phyloP scores from a whole-genome alignment of 2,888 invertebrate species.

The Erannis defoliaria region DNA sequence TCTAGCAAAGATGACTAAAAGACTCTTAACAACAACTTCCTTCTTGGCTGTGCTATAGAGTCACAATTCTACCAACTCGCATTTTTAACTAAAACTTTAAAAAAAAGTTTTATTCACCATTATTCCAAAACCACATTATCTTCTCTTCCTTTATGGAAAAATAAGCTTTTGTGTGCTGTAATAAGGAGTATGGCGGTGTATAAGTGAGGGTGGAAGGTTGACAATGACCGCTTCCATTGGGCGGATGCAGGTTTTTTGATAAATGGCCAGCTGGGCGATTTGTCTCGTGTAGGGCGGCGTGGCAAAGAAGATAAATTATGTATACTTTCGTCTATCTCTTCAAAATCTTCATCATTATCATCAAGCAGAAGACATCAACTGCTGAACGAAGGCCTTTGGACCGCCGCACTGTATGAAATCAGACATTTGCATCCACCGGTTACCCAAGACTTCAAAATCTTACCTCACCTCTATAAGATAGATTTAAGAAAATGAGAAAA shows the following conservation, averaged over 20 bases:
- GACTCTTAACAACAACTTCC: no score
- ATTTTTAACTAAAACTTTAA: constrained; percentile 58
- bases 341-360: not conserved
- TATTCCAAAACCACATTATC: constrained; percentile 41
- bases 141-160: constrained; percentile 37
- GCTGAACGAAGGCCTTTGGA: no score
- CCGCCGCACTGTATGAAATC: no score
- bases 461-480: not conserved
- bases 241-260: constrained; percentile 86
- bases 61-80: constrained; percentile 46
- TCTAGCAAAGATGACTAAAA: no score
- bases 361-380: no score
- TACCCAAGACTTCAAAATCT: no score
- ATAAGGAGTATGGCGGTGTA: constrained; percentile 51
- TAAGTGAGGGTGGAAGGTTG: constrained; percentile 50
- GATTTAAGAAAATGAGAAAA: no score
- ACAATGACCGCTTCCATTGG: constrained; percentile 80
- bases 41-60: constrained; percentile 40
- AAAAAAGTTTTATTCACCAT: constrained; percentile 51
- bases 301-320: constrained; percentile 62
- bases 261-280: constrained; percentile 84
- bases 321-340: not conserved
- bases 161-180: constrained; percentile 52
- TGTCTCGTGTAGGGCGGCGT: constrained; percentile 81
- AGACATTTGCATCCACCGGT: no score